Percentiles rank a stretch among this genome's conserved stretches.
Evolutionary conservation across 2,113 vertebrate genomes (phyloP).

Genomic region (Centropus bengalensis): DNA sequence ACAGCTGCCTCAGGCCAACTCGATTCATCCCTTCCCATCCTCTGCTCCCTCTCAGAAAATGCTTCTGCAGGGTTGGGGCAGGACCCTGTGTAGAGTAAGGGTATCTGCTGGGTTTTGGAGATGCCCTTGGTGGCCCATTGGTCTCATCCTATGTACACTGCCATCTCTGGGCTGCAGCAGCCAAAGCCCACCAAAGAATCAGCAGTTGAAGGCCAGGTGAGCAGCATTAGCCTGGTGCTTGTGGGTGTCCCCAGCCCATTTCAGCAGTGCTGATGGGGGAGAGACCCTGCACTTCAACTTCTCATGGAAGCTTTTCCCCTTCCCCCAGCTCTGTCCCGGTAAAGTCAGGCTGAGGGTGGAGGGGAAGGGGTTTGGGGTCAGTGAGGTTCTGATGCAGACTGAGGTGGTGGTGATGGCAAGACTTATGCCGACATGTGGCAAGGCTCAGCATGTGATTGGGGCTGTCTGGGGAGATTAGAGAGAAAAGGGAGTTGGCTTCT

Average conservation of each 20-base stretch:
- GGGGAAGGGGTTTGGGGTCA: rapidly evolving
- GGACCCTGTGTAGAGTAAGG: rapidly evolving
- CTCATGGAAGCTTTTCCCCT: rapidly evolving
- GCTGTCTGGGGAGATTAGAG: rapidly evolving
- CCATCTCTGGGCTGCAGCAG: background rate
- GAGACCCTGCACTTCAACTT: rapidly evolving
- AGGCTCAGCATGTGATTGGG: rapidly evolving
- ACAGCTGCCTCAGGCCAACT: background rate
- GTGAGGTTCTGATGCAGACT: background rate
- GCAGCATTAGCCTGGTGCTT: background rate
- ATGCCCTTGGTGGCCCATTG: background rate
- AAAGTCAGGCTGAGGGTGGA: background rate
- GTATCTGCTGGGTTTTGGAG: rapidly evolving
- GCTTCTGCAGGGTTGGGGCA: rapidly evolving
- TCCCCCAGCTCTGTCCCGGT: background rate
- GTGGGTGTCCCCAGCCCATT: background rate
- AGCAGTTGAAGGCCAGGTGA: background rate
- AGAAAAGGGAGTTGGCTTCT: rapidly evolving
- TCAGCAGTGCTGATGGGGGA: background rate
- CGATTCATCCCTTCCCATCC: background rate
- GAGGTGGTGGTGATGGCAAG: rapidly evolving
- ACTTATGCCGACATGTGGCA: rapidly evolving
- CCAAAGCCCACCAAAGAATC: rapidly evolving
- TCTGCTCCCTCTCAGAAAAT: background rate
- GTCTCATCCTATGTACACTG: rapidly evolving